These are phyloP conservation scores for Argyresthia albistria DNA, from an alignment of 2,888 invertebrate species.

Conservation along the genomic window DNA sequence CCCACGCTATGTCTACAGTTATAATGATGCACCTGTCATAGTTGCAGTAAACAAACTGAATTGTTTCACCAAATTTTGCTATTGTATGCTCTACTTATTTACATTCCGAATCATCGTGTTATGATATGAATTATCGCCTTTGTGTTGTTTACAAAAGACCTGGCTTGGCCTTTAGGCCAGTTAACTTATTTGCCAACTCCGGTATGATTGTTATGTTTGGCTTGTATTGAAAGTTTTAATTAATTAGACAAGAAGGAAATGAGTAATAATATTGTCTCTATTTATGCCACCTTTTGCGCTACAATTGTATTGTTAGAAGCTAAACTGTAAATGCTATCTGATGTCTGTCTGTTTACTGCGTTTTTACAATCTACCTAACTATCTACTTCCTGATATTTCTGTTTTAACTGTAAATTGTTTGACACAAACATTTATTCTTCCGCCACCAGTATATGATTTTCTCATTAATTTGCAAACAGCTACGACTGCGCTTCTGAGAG, in stretches of 20 bases:
- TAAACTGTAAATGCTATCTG: slow-evolving; percentile 5
- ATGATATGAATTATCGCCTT: slow-evolving; percentile 28
- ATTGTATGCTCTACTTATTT: slow-evolving; percentile 60
- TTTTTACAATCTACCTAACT: no score
- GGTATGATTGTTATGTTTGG: neutral
- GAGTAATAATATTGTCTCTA: no score
- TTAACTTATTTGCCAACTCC: slow-evolving; percentile 2
- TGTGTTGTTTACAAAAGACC: neutral
- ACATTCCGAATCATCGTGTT: slow-evolving; percentile 45
- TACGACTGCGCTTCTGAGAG: slow-evolving; percentile 30
- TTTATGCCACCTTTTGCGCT: neutral
- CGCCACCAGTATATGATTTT: slow-evolving; percentile 20
- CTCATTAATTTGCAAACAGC: slow-evolving; percentile 28
- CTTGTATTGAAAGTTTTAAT: slow-evolving; percentile 1
- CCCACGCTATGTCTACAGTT: slow-evolving; percentile 54
- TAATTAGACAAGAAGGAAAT: neutral
- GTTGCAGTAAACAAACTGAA: slow-evolving; percentile 62
- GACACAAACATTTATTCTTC: slow-evolving; percentile 2
- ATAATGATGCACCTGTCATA: slow-evolving; percentile 56
- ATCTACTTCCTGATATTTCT: slow-evolving; percentile 9
- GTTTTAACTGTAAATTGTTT: neutral
- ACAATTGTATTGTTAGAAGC: neutral
- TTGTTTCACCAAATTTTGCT: slow-evolving; percentile 67
- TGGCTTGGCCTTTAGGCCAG: no score
- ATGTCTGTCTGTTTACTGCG: slow-evolving; percentile 6